These are phyloP conservation scores for Timandra comae DNA, from an alignment of 2,888 invertebrate species.

Conservation along the genomic window DNA sequence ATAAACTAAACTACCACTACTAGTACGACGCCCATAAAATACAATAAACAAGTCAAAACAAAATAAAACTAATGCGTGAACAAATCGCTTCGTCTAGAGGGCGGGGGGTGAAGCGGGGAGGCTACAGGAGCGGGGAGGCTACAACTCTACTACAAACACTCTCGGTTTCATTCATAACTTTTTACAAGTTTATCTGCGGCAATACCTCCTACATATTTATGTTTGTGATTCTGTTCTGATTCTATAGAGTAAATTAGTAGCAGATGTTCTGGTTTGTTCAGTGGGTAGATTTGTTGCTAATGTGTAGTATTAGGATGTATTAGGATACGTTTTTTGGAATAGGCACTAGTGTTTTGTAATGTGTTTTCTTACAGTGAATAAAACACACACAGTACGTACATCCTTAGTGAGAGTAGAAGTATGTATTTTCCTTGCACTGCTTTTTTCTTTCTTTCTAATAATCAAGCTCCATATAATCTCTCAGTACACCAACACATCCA, in stretches of 20 bases:
- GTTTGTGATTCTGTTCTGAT: constrained; percentile 62
- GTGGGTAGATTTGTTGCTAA: too few species aligned
- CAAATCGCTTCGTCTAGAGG: constrained; percentile 49
- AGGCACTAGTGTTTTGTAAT: too few species aligned
- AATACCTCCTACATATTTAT: constrained; percentile 74
- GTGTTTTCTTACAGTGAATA: too few species aligned
- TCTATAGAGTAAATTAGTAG: constrained; percentile 43
- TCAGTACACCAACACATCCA: too few species aligned
- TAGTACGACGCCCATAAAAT: constrained; percentile 38
- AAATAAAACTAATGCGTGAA: constrained; percentile 72
- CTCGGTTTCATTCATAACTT: constrained; percentile 78
- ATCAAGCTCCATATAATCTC: too few species aligned
- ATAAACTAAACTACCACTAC: constrained; percentile 27
- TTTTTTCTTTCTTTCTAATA: too few species aligned
- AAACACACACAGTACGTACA: too few species aligned
- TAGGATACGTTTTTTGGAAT: too few species aligned
- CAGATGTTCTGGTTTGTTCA: too few species aligned
- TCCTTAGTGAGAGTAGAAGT: too few species aligned
- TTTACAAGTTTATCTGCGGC: constrained; percentile 76
- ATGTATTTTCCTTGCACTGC: too few species aligned
- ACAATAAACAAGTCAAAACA: constrained; percentile 45
- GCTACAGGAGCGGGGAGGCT: constrained; percentile 47
- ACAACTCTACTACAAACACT: constrained; percentile 73
- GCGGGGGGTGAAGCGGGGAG: constrained; percentile 23
- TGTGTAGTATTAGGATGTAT: too few species aligned